Percentiles rank a stretch among this genome's conserved stretches.
phyloP scores from a whole-genome alignment of 2,113 vertebrate species.

The Marmota monax region DNA sequence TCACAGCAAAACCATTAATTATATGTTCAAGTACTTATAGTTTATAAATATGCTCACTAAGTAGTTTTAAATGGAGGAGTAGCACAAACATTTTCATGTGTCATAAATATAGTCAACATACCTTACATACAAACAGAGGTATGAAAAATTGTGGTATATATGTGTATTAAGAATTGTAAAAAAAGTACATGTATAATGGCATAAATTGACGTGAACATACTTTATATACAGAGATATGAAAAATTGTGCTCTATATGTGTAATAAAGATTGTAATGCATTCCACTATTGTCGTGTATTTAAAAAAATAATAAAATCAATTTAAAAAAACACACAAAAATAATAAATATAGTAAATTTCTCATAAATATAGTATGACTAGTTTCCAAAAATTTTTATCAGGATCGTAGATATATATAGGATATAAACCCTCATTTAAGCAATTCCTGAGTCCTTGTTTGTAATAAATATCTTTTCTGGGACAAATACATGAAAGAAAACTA shows the following conservation, averaged over 20 bases:
- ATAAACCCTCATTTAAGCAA: not conserved
- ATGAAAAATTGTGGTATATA: no score
- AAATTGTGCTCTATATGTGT: no score
- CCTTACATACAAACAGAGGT: no score
- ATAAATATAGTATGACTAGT: not conserved
- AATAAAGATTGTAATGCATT: no score
- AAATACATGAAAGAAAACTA: slow-evolving; percentile 16
- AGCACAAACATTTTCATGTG: not conserved
- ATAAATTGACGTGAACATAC: no score
- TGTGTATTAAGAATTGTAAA: no score
- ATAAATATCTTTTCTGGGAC: not conserved
- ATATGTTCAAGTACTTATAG: not conserved
- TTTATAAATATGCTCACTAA: not conserved
- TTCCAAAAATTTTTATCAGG: not conserved
- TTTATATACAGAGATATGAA: no score
- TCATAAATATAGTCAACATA: not conserved
- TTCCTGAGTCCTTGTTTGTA: not conserved
- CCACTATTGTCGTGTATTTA: no score
- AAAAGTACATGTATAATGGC: no score
- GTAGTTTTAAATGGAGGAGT: slow-evolving; percentile 12
- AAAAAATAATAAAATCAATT: no score
- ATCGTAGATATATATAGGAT: not conserved
- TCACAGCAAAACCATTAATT: slow-evolving; percentile 3
- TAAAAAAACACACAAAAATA: no score
- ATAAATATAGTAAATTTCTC: no score